phyloP scores from a whole-genome alignment of 2,888 invertebrate species.

The Drosophila seclusa region DNA sequence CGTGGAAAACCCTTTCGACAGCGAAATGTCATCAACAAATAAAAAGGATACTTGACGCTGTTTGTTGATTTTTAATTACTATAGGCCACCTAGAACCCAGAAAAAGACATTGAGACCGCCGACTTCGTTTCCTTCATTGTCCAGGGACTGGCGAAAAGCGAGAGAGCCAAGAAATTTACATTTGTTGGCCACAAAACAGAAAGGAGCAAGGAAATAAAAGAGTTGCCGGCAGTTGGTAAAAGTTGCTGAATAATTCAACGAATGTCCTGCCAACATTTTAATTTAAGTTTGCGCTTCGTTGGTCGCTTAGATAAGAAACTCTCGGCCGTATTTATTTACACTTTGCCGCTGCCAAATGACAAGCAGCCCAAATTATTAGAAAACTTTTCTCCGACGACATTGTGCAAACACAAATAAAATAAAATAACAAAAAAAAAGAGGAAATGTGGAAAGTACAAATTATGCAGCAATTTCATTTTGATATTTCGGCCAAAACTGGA shows the following conservation, averaged over 20 bases:
- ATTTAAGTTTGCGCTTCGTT: slow-evolving; percentile 81
- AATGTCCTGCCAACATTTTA: slow-evolving; percentile 80
- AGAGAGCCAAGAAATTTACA: slow-evolving; percentile 48
- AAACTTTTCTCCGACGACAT: slow-evolving; percentile 60
- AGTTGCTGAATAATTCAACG: slow-evolving; percentile 81
- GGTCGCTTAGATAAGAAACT: slow-evolving; percentile 73
- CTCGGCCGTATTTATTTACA: slow-evolving; percentile 73
- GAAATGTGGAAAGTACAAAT: slow-evolving; percentile 74
- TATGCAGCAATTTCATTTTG: slow-evolving; percentile 82
- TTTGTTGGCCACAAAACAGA: slow-evolving; percentile 56
- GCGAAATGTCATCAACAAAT: slow-evolving; percentile 37
- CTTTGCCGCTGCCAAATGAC: slow-evolving; percentile 71
- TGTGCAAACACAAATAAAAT: slow-evolving; percentile 56
- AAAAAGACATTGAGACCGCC: slow-evolving; percentile 45
- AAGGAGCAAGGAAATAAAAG: slow-evolving; percentile 43
- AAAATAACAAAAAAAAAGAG: slow-evolving; percentile 16
- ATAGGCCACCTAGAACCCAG: slow-evolving; percentile 31
- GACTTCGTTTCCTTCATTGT: slow-evolving; percentile 12
- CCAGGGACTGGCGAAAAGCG: slow-evolving; percentile 7
- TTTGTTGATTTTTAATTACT: slow-evolving; percentile 75
- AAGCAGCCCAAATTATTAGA: slow-evolving; percentile 74
- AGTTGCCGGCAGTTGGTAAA: slow-evolving; percentile 65
- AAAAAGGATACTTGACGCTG: slow-evolving; percentile 15
- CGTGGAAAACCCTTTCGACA: slow-evolving; percentile 8
- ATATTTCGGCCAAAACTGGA: slow-evolving; percentile 71